Base-by-base conservation (phyloP, 2,888 invertebrate genomes). In the Augochlorella aurata region DNA sequence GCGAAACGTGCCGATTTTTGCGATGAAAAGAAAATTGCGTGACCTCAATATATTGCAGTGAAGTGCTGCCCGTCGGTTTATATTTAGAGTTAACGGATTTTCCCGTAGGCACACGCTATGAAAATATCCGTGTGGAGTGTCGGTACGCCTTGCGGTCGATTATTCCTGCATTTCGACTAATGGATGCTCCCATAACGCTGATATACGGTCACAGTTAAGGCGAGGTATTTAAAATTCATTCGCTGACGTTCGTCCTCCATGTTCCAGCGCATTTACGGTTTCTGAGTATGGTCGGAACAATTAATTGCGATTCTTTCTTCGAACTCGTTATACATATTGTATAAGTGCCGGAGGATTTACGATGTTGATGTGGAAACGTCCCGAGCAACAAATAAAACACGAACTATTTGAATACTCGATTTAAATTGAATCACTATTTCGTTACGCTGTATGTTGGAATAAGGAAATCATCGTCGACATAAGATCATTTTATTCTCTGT, bases 81-180 rank as follows among this genome's bases (percentile, higher is more conserved):
- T 87, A 87, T 87, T 78, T 87, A 83, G 87, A 77, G 65, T 77
- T 80, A 77, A 82, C 83, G 83, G 88, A 77, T 81, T 87, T 87
- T 78, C 83, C 87, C 82, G 82, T 79, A 76, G 83, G 72, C 82
- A 79, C 72, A 71, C 54, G 78, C 47, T 74, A 77, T 80, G 85
- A 85, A 86, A 87, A 87, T 86, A 85, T 77, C 80, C 68, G 79
- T 70, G 73, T 44, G 38, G 18, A 63, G 29, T 63, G 63, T 38
- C 29, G 14, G 63, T 38, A 63, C 9, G 63, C 29, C 38, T 38
- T 63, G 18, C 61, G 29, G 29, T 8, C 18, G 29, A 38, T 38
- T 29, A 63, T 63, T 18, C 63, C 63, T 38, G 63, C 63, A 38
- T 63, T 63, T 63, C 63, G 38, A 63, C 63, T 38, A 63, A 63